phyloP scores from a whole-genome alignment of 2,797 vertebrate species.

The Kryptopterus vitreolus region DNA sequence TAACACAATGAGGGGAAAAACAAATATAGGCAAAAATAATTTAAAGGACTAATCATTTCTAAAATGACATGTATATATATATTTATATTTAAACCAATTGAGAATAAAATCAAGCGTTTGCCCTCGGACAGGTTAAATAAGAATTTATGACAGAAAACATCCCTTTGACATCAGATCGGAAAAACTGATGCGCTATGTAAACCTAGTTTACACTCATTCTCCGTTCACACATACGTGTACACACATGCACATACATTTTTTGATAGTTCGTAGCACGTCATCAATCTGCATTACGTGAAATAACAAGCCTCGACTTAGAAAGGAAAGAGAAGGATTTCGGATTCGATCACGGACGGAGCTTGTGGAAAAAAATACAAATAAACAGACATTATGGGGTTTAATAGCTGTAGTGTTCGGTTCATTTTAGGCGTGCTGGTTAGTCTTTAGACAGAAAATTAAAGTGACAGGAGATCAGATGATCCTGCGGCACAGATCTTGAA shows the following conservation, averaged over 20 bases:
- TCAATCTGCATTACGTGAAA: conserved; percentile 31
- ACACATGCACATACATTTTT: conserved; percentile 30
- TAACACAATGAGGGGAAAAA: not conserved
- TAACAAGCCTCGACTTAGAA: conserved; percentile 36
- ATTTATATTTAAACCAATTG: conserved; percentile 26
- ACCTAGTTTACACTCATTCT: conserved; percentile 21
- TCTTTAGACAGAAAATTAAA: not conserved
- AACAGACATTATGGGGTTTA: not conserved
- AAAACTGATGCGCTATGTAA: not conserved
- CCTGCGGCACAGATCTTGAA: conserved; percentile 19
- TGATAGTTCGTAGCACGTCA: conserved; percentile 34
- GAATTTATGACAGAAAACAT: not conserved
- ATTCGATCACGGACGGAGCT: not conserved
- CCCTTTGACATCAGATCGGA: not conserved
- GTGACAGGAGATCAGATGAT: conserved; percentile 16
- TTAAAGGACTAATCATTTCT: conserved; percentile 10
- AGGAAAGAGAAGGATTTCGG: not conserved
- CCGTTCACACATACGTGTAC: not conserved
- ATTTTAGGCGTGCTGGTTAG: conserved; percentile 7
- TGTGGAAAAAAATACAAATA: not conserved
- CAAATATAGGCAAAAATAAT: not conserved
- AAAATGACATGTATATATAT: too few relatives aligned
- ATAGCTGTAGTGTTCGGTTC: not conserved
- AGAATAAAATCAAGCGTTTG: conserved; percentile 11
- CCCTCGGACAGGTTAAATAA: not conserved